Base-by-base conservation (phyloP, 92 coral and sea anemone species). In the Parazoanthus atlanticus region DNA sequence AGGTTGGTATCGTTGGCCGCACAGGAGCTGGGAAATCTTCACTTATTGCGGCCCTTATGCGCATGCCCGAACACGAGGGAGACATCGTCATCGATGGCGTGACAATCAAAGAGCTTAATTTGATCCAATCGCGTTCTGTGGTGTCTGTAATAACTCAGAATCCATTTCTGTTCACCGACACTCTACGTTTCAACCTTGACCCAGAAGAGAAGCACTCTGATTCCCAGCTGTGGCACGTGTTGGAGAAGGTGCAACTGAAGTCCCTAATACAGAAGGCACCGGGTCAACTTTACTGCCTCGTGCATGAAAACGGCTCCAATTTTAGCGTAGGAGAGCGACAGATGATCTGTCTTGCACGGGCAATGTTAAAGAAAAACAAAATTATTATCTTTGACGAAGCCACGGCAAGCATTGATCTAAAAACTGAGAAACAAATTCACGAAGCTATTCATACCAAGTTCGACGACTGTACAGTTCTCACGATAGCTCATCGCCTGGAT, bases 281-380 rank as follows among this genome's bases (percentile, higher is more conserved):
- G n/a, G n/a, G n/a, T n/a, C n/a, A n/a, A n/a, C n/a, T n/a, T n/a
- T n/a, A n/a, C n/a, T n/a, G n/a, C n/a, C n/a, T n/a, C n/a, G n/a
- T 64, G 70, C 12, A n/a, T n/a, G n/a, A n/a, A n/a, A n/a, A n/a
- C n/a, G n/a, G n/a, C n/a, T n/a, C n/a, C n/a, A n/a, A n/a, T 26
- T 23, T 17, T 26, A 64, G 70, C 70, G 17, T 0, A 64, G 17
- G 6, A 17, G n/a, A n/a, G n/a, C n/a, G n/a, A n/a, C n/a, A n/a
- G n/a, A n/a, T n/a, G n/a, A n/a, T n/a, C n/a, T n/a, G 70, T 26
- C 70, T 64, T 64, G 70, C 70, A 64, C 70, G 70, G 70, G 70
- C 70, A 15, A 64, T 64, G 70, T 26, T 64, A 1, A 23, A 64
- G 70, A 64, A 64, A 64, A 64, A 64, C 13, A 64, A 26, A 64